phyloP scores from a whole-genome alignment of 2,888 invertebrate genomes.

The Drosophila multiciliata region DNA sequence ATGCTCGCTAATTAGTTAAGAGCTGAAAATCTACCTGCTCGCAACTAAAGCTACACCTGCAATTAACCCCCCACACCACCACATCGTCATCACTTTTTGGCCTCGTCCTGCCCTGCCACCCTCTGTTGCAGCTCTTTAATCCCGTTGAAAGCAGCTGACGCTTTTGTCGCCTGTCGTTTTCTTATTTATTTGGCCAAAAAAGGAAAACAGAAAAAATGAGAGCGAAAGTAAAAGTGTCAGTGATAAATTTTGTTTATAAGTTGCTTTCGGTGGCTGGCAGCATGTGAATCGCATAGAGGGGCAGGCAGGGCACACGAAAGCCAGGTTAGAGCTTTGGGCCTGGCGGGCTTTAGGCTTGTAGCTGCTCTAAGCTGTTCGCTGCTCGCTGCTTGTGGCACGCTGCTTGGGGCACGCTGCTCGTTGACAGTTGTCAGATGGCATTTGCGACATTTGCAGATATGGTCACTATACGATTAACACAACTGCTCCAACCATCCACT shows the following conservation, averaged over 20 bases:
- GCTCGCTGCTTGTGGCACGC: slow-evolving; percentile 7
- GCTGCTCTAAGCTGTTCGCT: slow-evolving; percentile 44
- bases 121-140: slow-evolving; percentile 30
- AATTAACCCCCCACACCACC: not conserved
- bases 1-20: slow-evolving; percentile 51
- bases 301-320: slow-evolving; percentile 13
- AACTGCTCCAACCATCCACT: not conserved
- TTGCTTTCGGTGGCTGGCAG: slow-evolving; percentile 16
- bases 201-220: slow-evolving; percentile 14
- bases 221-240: slow-evolving; percentile 42
- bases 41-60: not conserved
- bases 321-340: slow-evolving; percentile 7
- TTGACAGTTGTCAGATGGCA: slow-evolving; percentile 54
- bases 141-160: slow-evolving; percentile 60
- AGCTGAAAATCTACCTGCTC: slow-evolving; percentile 45
- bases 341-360: slow-evolving; percentile 37
- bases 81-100: not conserved
- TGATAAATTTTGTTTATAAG: slow-evolving; percentile 66
- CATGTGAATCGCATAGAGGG: slow-evolving; percentile 50
- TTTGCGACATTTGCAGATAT: slow-evolving; percentile 30
- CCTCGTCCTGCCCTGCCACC: not conserved
- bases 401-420: slow-evolving; percentile 4
- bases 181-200: slow-evolving; percentile 45
- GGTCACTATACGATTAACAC: slow-evolving; percentile 43
- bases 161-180: slow-evolving; percentile 42